Evolutionary conservation across 2,797 vertebrate species (phyloP), one percentile per base, ranked within the genome.

Genomic region (Moxostoma hubbsi): DNA sequence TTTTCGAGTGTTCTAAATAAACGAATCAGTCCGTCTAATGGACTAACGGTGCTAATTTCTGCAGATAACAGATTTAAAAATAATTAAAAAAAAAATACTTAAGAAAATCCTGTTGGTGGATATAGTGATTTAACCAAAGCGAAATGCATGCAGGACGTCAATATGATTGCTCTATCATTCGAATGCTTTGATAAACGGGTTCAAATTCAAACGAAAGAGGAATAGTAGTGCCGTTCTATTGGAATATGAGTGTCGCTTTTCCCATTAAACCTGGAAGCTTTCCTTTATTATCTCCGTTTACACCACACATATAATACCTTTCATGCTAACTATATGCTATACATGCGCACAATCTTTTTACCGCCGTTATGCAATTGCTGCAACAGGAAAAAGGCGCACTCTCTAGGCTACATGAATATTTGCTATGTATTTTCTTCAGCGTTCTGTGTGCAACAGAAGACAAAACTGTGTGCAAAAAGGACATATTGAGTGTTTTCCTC

Each of bases 281-380:
- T n/a, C 15, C 15, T 58, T 61, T 73, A 5, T 62, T 9, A 10
- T 15, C 0, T 62, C 54, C 36, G 36, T 36, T 55, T 46, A 8
- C 36, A 53, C 51, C 24, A 49, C 66, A 68, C 16, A 68, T 53
- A 59, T 49, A 74, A 63, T 13, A 13, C 47, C 51, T 10, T 73
- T 10, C 11, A 59, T 72, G 61, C 58, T 51, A 36, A 15, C 71
- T 5, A 10, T 36, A 9, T 0, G 2, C 13, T 10, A 15, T 55
- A 11, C 43, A 15, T 6, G 49, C 13, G 45, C 13, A 46, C 13
- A 7, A 36, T 63, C 5, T 8, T 15, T 61, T 9, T n/a, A 53
- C 24, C 9, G 5, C 6, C 71, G 1, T 47, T 47, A 65, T 65
- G 11, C 15, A 75, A 55, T 43, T 55, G 73, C 45, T 47, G 71